Evolutionary conservation across 2,888 invertebrate species (phyloP).

Genomic region (Argyresthia albistria): DNA sequence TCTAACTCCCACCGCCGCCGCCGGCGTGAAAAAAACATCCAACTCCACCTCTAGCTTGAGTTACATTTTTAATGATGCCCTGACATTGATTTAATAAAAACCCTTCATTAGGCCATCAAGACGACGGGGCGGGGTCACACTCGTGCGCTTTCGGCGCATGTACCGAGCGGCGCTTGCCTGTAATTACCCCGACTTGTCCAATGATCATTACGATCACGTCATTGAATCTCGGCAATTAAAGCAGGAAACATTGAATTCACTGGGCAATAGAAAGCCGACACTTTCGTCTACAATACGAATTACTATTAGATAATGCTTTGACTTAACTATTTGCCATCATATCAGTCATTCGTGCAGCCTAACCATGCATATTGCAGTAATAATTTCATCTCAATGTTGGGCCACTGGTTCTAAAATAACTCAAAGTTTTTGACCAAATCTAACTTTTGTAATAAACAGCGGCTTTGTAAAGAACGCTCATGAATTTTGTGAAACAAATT

Average conservation of each 20-base stretch:
- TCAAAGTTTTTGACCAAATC: too few relatives aligned
- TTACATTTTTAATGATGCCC: conserved; percentile 53
- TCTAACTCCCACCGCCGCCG: too few relatives aligned
- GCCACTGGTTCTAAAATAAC: too few relatives aligned
- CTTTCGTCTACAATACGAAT: not conserved
- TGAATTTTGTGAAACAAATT: too few relatives aligned
- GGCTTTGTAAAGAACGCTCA: too few relatives aligned
- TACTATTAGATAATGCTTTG: not conserved
- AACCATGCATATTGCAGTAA: too few relatives aligned
- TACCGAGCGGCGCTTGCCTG: conserved; percentile 10
- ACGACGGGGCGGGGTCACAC: conserved; percentile 23
- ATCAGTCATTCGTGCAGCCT: too few relatives aligned
- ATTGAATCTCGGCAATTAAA: conserved; percentile 18
- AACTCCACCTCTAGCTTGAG: not conserved
- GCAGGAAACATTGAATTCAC: conserved; percentile 8
- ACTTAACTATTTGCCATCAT: too few relatives aligned
- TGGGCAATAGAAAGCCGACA: conserved; percentile 5
- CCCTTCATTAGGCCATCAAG: conserved; percentile 62
- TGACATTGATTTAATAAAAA: conserved; percentile 71
- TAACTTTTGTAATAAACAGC: too few relatives aligned
- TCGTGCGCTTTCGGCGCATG: conserved; percentile 8
- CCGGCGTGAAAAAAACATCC: not conserved
- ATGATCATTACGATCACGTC: conserved; percentile 10
- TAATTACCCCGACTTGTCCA: conserved; percentile 22
- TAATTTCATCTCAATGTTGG: too few relatives aligned